These are phyloP conservation scores for Bombus waltoni DNA, from an alignment of 1,140 invertebrate genomes.

Conservation along the genomic window DNA sequence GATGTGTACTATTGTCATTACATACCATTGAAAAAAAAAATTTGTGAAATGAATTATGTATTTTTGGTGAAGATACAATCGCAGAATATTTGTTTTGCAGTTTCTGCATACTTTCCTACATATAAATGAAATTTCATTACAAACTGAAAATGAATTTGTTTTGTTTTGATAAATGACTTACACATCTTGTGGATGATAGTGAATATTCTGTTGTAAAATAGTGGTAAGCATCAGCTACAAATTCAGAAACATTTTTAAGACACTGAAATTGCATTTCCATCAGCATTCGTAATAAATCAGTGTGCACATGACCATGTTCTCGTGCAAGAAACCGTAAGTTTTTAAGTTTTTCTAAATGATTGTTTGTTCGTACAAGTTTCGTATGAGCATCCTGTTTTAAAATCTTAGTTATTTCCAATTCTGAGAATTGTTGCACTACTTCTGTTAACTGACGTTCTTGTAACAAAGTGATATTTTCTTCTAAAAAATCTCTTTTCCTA, in stretches of 20 bases:
- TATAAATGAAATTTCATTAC: conserved; percentile 50
- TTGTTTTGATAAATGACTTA: conserved; percentile 62
- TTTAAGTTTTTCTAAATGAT: conserved; percentile 70
- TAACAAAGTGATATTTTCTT: conserved; percentile 73
- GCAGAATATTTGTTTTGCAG: conserved; percentile 71
- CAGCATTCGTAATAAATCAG: conserved; percentile 76
- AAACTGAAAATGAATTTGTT: conserved; percentile 5
- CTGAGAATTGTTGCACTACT: conserved; percentile 65
- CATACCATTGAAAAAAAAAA: conserved; percentile 72
- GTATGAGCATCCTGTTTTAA: conserved; percentile 65
- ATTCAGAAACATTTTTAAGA: conserved; percentile 72
- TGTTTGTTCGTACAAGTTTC: conserved; percentile 65
- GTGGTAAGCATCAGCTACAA: conserved; percentile 73
- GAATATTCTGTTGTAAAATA: conserved; percentile 76
- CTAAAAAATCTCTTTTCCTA: conserved; percentile 71
- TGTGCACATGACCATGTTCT: conserved; percentile 74
- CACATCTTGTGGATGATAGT: conserved; percentile 72
- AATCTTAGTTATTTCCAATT: conserved; percentile 69
- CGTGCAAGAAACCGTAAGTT: conserved; percentile 68
- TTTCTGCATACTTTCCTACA: conserved; percentile 73
- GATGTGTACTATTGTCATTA: conserved; percentile 46
- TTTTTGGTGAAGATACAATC: conserved; percentile 53
- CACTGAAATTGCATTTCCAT: conserved; percentile 75
- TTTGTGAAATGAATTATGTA: conserved; percentile 73
- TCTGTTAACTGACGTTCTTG: conserved; percentile 68